These are phyloP conservation scores for Coracias cyanogaster DNA, from an alignment of 2,797 vertebrate species.

Conservation along the genomic window DNA sequence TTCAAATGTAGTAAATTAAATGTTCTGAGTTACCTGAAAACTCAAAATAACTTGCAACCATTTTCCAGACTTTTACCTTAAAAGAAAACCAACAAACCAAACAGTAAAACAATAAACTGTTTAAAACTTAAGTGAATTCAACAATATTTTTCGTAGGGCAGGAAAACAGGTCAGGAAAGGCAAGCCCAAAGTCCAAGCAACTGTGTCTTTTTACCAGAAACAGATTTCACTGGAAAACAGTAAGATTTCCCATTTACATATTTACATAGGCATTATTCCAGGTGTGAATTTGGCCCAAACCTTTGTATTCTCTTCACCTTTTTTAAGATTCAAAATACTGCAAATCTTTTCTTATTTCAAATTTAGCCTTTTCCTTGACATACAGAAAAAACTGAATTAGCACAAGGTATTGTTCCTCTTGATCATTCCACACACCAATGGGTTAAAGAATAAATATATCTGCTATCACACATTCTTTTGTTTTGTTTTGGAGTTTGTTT, in stretches of 20 bases:
- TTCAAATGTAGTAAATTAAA: neutral
- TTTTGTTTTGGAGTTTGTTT: neutral
- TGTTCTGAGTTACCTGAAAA: neutral
- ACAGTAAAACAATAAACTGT: neutral
- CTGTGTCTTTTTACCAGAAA: neutral
- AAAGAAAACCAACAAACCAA: neutral
- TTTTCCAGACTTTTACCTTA: neutral
- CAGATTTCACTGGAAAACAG: neutral
- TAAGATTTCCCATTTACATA: neutral
- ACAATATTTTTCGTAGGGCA: neutral
- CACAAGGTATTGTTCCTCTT: neutral
- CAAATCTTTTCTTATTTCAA: neutral
- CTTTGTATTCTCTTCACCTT: neutral
- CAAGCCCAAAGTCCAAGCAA: neutral
- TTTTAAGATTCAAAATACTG: neutral
- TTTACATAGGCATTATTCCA: neutral
- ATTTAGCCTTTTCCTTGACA: neutral
- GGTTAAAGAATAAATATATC: neutral
- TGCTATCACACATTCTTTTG: neutral
- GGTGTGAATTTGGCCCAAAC: neutral
- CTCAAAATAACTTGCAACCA: neutral
- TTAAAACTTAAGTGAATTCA: neutral
- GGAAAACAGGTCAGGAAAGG: neutral
- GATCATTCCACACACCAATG: neutral
- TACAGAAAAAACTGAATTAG: neutral